phyloP scores from a whole-genome alignment of 2,888 invertebrate species.

The Poecilobothrus nobilitatus region DNA sequence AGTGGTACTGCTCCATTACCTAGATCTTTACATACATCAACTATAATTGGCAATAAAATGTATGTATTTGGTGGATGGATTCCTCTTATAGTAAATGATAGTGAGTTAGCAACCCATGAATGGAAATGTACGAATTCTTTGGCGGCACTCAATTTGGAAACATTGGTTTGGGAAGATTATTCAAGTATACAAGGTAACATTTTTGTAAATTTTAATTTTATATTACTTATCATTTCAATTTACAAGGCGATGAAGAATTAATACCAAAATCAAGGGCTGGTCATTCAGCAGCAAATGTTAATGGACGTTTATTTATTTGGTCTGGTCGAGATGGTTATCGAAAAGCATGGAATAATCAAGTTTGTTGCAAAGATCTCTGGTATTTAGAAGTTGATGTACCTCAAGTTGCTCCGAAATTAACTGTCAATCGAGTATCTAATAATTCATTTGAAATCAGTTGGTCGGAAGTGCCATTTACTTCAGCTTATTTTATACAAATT shows the following conservation, averaged over 20 bases:
- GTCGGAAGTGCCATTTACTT: conserved; percentile 75
- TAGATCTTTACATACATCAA: conserved; percentile 12
- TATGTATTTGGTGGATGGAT: conserved; percentile 15
- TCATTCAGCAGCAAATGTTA: conserved; percentile 46
- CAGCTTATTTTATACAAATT: conserved; percentile 69
- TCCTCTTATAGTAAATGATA: background rate
- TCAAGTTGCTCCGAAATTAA: conserved; percentile 73
- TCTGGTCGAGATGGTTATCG: conserved; percentile 92
- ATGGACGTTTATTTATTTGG: conserved; percentile 87
- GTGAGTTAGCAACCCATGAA: background rate
- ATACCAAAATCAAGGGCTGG: conserved; percentile 11
- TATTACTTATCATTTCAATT: background rate
- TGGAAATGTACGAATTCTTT: conserved; percentile 12
- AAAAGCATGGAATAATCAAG: conserved; percentile 96
- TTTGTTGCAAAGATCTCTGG: conserved; percentile 87
- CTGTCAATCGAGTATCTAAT: conserved; percentile 81
- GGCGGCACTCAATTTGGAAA: conserved; percentile 9
- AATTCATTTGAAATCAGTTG: conserved; percentile 85
- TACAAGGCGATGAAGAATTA: background rate
- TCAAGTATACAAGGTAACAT: background rate
- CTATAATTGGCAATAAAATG: conserved; percentile 13
- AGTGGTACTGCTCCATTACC: conserved; percentile 9
- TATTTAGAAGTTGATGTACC: conserved; percentile 84
- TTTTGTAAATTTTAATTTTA: no score
- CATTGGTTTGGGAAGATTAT: conserved; percentile 8